Evolutionary conservation across 2,113 vertebrate species (phyloP), one percentile per base, ranked within the genome.

Genomic region (Blennius ocellaris): DNA sequence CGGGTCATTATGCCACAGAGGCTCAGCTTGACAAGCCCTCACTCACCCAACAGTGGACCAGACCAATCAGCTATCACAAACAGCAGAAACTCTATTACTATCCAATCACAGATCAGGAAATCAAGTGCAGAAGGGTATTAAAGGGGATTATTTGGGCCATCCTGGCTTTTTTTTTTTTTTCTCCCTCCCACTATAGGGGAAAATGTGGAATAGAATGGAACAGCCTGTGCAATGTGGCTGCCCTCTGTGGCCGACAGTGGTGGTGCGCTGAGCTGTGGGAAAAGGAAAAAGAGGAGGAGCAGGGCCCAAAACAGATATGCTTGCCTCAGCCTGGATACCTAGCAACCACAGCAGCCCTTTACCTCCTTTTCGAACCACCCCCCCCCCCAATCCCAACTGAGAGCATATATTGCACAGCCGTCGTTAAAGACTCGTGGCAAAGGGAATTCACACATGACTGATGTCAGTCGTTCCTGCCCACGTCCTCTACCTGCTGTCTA

Each of bases 81-180:
- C 53, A 81, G 51, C 73, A 74, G 87, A 85, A 70, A 84, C 65
- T 77, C 38, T 45, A 65, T 63, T 53, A 70, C 76, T 51, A 6
- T 90, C 93, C 94, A 92, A 85, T 92, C 84, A 85, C 82, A 84
- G 92, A 90, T 90, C 41, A 12, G 87, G 59, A 78, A 88, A 90
- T 90, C 86, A 80, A 82, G 62, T 56, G 81, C 93, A 69, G 90
- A 90, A 64, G 76, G 92, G 93, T 87, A 94, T 93, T 92, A 93
- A 86, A 66, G 78, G 80, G 79, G 93, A 94, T 94, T 93, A 93
- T 90, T 93, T 84, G 86, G 83, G 87, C 76, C 83, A 87, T 89
- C 88, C 86, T 80, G 21, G 21, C 51, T 45, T 73, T 76, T 81
- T 78, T 74, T n/a, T n/a, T n/a, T n/a, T n/a, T 30, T 4, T 4